Base-by-base conservation (phyloP, 37 sponge, comb jelly and placozoan genomes). In the Halichondria panicea region DNA sequence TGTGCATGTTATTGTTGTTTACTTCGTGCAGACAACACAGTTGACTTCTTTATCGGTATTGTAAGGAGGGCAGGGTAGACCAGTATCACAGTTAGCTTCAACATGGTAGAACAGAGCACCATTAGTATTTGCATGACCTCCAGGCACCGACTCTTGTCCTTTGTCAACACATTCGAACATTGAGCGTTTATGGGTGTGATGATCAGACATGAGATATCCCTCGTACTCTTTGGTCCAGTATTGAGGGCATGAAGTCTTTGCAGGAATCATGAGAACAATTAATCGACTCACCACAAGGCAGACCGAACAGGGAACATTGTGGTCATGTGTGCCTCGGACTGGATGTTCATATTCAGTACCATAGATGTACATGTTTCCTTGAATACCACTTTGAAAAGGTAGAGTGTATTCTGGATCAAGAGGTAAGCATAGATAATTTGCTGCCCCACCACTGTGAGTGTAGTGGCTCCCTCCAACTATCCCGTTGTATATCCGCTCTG, bases 21-120 rank as follows among this genome's bases (percentile, higher is more conserved):
- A 63, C 34, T 73, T 82, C 68, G 83, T 82, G 39, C 83, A 82
- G 58, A 82, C 83, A 18, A 54, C 83, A 82, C 83, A 81, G 11
- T 71, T 68, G 1, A 81, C 73, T 46, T 71, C 82, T 61, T 82
- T 63, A 4, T 40, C 35, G n/a, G 32, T 36, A 55, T 73, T 63
- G 38, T 82, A 82, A 33, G 83, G 83, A 21, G 74, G 74, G 65
- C 83, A 82, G 27, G 74, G 71, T 4, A 82, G 42, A 22, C 66
- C 74, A n/a, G n/a, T n/a, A 61, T 64, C 34, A 38, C 83, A 82
- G 38, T 48, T 66, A 22, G 71, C 71, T 43, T 76, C 77, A 45
- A 44, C 61, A 68, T 69, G 63, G 40, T 76, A 70, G 42, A 84
- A 84, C 6, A 76, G 61, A 48, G 54, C 77, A 53, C 71, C 71